phyloP scores from a whole-genome alignment of 2,888 invertebrate species.

The Campaea margaritaria region DNA sequence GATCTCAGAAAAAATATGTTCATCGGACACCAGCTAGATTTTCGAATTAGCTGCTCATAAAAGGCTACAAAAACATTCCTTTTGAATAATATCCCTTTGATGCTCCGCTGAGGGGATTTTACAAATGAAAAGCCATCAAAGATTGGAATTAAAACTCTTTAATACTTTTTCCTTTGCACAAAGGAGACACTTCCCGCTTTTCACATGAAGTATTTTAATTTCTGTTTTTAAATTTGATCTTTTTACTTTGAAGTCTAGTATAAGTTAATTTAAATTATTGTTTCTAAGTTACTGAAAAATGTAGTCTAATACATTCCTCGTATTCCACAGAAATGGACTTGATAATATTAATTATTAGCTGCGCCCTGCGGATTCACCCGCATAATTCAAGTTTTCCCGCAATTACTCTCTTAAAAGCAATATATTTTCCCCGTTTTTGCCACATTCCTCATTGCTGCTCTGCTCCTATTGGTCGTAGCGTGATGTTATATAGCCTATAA shows the following conservation, averaged over 20 bases:
- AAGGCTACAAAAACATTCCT: conserved; percentile 28
- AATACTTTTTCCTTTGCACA: conserved; percentile 21
- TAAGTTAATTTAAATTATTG: too few species aligned
- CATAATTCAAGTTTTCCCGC: too few species aligned
- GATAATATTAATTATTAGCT: too few species aligned
- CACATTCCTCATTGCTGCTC: too few species aligned
- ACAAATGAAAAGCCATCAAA: conserved; percentile 33
- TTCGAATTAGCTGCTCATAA: conserved; percentile 21
- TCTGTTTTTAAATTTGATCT: conserved; percentile 9
- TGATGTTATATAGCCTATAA: too few species aligned
- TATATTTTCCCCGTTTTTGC: too few species aligned
- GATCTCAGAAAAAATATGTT: conserved; percentile 15
- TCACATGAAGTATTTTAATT: conserved; percentile 3
- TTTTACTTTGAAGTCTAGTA: neutral
- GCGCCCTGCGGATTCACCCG: too few species aligned
- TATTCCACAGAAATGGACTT: too few species aligned
- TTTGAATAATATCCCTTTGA: conserved; percentile 33
- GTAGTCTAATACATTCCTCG: too few species aligned
- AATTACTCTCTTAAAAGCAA: too few species aligned
- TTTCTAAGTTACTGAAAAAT: too few species aligned
- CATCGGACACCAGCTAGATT: conserved; percentile 15
- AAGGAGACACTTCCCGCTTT: conserved; percentile 10
- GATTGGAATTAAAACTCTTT: conserved; percentile 33
- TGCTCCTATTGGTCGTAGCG: too few species aligned
- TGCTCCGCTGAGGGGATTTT: conserved; percentile 28